These are phyloP conservation scores for Dasypus novemcinctus DNA, from an alignment of 2,113 vertebrate species.

Conservation along the genomic window DNA sequence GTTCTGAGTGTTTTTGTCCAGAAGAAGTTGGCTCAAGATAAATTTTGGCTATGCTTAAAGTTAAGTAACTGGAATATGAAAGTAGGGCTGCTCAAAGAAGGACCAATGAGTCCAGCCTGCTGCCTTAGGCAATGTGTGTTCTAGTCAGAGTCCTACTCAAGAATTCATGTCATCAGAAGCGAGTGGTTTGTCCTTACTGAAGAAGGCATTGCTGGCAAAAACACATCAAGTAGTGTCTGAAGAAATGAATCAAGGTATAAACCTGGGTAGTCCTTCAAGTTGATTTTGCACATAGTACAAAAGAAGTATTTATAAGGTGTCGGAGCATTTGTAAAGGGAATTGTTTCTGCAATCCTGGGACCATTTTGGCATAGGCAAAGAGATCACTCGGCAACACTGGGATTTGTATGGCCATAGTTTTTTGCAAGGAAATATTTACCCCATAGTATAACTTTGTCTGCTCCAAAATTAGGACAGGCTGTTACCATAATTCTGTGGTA, in stretches of 20 bases:
- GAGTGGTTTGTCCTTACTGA: constrained; percentile 68
- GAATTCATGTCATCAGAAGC: constrained; percentile 66
- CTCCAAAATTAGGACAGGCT: constrained; percentile 64
- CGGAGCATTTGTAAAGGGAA: constrained; percentile 26
- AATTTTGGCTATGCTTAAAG: constrained; percentile 63
- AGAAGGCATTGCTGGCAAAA: constrained; percentile 49
- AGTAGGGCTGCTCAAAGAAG: constrained; percentile 31
- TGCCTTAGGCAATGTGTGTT: constrained; percentile 66
- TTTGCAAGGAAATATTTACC: constrained; percentile 71
- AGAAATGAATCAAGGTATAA: constrained; percentile 53
- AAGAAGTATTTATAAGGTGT: constrained; percentile 57
- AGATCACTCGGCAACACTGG: constrained; percentile 34
- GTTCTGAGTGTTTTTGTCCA: constrained; percentile 65
- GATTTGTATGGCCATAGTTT: constrained; percentile 35
- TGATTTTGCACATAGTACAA: constrained; percentile 58
- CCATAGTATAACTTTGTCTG: constrained; percentile 63
- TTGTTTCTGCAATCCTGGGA: constrained; percentile 3
- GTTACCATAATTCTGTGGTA: constrained; percentile 54
- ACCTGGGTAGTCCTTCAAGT: not conserved
- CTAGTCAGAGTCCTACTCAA: constrained; percentile 48
- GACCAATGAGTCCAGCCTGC: constrained; percentile 52
- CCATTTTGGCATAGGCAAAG: constrained; percentile 47
- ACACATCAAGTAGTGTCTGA: constrained; percentile 45
- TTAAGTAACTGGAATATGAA: constrained; percentile 69
- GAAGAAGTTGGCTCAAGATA: constrained; percentile 66